Conservation (phyloP, 1,140 invertebrate species). For the Holcopasites calliopsidis region DNA sequence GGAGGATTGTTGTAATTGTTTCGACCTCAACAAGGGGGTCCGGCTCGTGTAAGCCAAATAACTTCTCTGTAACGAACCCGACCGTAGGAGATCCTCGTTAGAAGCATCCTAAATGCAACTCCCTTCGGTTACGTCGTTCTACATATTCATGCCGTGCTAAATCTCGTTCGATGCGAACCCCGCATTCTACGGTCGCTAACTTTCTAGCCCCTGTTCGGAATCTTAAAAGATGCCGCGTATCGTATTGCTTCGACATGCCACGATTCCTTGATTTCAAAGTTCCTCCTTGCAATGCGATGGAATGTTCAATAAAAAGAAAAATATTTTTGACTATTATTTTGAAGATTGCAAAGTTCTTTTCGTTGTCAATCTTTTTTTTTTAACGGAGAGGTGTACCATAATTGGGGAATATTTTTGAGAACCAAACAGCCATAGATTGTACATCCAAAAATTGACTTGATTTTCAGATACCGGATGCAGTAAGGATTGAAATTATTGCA, state of each 20-base stretch:
- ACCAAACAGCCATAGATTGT: too few relatives aligned
- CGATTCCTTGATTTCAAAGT: too few relatives aligned
- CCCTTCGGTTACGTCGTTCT: conserved; percentile 35
- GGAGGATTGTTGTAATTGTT: conserved; percentile 43
- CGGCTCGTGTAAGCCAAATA: conserved; percentile 24
- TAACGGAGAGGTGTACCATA: too few relatives aligned
- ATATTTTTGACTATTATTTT: background rate
- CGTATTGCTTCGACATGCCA: background rate
- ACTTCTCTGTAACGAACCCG: conserved; percentile 44
- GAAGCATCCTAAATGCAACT: conserved; percentile 33
- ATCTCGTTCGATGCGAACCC: conserved; percentile 37
- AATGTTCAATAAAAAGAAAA: background rate
- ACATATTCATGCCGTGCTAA: conserved; percentile 61
- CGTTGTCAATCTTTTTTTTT: too few relatives aligned
- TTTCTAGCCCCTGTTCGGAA: background rate
- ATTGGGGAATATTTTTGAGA: too few relatives aligned
- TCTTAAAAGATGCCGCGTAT: conserved; percentile 7
- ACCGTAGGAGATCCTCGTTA: conserved; percentile 52
- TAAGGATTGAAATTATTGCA: too few relatives aligned
- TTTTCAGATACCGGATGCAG: too few relatives aligned
- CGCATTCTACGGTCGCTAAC: background rate
- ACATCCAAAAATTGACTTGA: too few relatives aligned
- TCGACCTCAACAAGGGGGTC: conserved; percentile 7
- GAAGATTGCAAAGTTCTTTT: background rate
- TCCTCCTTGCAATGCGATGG: background rate